Evolutionary conservation across 2,113 vertebrate genomes (phyloP).

Genomic region (Halcyon malimbica): DNA sequence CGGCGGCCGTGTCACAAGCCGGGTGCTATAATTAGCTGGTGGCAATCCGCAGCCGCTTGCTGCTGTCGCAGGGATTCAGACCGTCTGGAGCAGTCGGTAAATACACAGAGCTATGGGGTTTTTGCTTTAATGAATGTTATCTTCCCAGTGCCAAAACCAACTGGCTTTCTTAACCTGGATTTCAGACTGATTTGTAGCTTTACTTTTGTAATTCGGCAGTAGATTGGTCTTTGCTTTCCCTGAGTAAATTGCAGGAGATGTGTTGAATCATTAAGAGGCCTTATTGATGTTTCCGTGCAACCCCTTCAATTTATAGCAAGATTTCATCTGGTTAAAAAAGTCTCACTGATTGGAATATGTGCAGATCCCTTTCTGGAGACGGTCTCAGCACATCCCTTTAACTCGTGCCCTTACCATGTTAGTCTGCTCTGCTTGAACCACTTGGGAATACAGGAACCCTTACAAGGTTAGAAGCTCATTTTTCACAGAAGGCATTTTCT

Average conservation of each 20-base stretch:
- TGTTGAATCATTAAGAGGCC: background rate
- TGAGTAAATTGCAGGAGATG: background rate
- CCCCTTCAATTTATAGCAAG: background rate
- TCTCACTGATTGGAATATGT: background rate
- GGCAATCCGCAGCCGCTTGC: background rate
- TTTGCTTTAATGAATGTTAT: background rate
- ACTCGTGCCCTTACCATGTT: background rate
- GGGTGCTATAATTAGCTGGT: slow-evolving; percentile 64
- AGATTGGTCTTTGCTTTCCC: background rate
- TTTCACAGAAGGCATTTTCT: background rate
- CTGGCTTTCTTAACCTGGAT: background rate
- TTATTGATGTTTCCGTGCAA: background rate
- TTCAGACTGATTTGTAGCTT: background rate
- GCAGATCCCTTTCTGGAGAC: background rate
- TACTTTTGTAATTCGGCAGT: background rate
- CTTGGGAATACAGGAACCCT: background rate
- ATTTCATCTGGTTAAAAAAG: background rate
- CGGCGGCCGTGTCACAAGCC: background rate
- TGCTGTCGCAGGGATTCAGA: background rate
- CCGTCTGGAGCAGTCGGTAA: background rate
- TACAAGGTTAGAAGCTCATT: background rate
- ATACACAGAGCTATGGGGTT: accelerated
- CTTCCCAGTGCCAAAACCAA: background rate
- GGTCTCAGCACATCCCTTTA: background rate
- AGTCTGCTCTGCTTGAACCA: background rate